phyloP scores from a whole-genome alignment of 2,888 invertebrate genomes.

The Strigamia crassipes region DNA sequence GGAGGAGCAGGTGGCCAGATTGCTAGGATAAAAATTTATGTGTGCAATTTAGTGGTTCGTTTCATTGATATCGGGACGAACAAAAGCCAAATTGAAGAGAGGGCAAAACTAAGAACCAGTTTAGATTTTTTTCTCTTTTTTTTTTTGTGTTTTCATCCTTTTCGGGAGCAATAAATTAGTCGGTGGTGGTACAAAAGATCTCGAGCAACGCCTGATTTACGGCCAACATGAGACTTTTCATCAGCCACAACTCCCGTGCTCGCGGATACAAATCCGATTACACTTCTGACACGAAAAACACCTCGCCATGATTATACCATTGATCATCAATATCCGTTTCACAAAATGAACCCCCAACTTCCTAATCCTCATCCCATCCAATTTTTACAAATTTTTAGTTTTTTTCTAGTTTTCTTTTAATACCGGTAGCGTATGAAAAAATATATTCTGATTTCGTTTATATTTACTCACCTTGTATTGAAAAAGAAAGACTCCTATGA shows the following conservation, averaged over 20 bases:
- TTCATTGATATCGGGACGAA: conserved; percentile 10
- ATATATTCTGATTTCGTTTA: neutral
- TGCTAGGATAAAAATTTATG: conserved; percentile 10
- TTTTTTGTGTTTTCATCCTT: conserved; percentile 10
- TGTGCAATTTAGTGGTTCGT: conserved; percentile 10
- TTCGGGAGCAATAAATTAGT: conserved; percentile 10
- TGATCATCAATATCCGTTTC: neutral
- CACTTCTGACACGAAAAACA: conserved; percentile 10
- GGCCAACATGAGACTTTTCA: conserved; percentile 3
- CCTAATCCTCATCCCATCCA: neutral
- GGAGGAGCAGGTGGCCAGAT: conserved; percentile 10
- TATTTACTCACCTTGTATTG: conserved; percentile 71
- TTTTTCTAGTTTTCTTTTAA: too few species aligned
- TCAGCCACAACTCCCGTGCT: conserved; percentile 10
- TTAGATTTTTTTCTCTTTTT: neutral
- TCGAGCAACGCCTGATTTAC: conserved; percentile 10
- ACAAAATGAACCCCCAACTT: neutral
- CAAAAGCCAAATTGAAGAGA: conserved; percentile 10
- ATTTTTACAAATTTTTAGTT: neutral
- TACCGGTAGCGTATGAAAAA: too few species aligned
- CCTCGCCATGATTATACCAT: conserved; percentile 10
- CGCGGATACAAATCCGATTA: conserved; percentile 10
- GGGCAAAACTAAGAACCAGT: conserved; percentile 10
- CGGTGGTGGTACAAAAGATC: conserved; percentile 10
- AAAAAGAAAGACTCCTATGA: conserved; percentile 78